Base-by-base conservation (phyloP, 2,888 invertebrate genomes). In the Merodon equestris region DNA sequence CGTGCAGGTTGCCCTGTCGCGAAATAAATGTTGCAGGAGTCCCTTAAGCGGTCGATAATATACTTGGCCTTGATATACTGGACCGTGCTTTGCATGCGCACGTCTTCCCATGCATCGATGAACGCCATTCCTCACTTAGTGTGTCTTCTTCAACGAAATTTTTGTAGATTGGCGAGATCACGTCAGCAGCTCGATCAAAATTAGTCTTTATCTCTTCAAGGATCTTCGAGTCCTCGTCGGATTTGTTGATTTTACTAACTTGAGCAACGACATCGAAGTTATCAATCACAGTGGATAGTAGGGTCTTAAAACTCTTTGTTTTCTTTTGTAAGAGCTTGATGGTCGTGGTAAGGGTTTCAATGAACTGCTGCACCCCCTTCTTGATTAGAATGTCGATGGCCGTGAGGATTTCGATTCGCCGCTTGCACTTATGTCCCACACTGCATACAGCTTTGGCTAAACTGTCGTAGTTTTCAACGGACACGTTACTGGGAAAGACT, bases 381-480 rank as follows among this genome's bases (percentile, higher is more conserved):
- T 93, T 93, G 81, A 94, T 94, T 82, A 95, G 90, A 85, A 91
- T 91, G 72, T 94, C 93, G 83, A 93, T 93, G 44, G 90, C 90
- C 2, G 89, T 86, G 18, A 87, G 88, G 0, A 81, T 92, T 82
- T 94, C 94, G 13, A 96, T 91, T 67, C 93, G 91, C 58, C 96
- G 90, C 87, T 93, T 93, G 83, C 95, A 94, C 83, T 93, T 94
- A 89, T 97, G 95, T 0, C 95, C 95, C 57, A 96, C 94, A 85
- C 96, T 96, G 87, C 96, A 96, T 70, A 95, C 95, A 81, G 92
- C 90, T 90, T 98, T 97, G 1, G 97, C 96, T 84, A 96, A 92
- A 81, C 94, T 94, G 13, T 97, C 97, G 88, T 98, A 97, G 86
- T 95, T 95, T 88, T 97, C 97, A 0, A 97, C 95, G 0, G 95